These are phyloP conservation scores for Sminthurides aquaticus DNA, from an alignment of 2,888 invertebrate genomes.

Conservation along the genomic window DNA sequence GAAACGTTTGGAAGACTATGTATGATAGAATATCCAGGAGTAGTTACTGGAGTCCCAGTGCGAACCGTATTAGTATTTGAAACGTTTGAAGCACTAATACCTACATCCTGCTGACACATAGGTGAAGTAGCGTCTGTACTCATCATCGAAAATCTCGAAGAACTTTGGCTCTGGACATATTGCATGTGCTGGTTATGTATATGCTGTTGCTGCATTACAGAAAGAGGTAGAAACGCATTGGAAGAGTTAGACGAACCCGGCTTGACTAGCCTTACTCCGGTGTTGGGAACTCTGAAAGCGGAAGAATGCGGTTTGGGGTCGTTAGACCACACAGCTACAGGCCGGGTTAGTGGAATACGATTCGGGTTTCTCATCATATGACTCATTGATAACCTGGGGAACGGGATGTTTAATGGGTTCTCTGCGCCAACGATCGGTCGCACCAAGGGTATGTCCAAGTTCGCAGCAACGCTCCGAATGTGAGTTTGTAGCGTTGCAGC, in stretches of 20 bases:
- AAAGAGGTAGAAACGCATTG: slow-evolving; percentile 28
- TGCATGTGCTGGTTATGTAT: not conserved
- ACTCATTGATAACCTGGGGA: slow-evolving; percentile 10
- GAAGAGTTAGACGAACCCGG: not conserved
- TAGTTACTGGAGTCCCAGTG: not conserved
- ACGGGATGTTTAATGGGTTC: slow-evolving; percentile 21
- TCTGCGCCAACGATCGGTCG: slow-evolving; percentile 30
- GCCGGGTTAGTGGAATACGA: slow-evolving; percentile 5
- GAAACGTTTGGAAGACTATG: slow-evolving; percentile 43
- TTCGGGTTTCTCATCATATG: slow-evolving; percentile 1
- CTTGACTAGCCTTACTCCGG: slow-evolving; percentile 9
- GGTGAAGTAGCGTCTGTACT: not conserved
- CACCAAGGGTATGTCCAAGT: slow-evolving; percentile 42
- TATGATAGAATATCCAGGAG: slow-evolving; percentile 35
- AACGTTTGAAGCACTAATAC: not conserved
- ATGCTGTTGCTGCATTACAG: slow-evolving; percentile 30
- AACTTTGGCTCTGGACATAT: not conserved
- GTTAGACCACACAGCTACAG: slow-evolving; percentile 9
- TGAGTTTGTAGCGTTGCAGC: slow-evolving; percentile 40
- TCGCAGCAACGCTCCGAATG: slow-evolving; percentile 41
- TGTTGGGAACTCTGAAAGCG: slow-evolving; percentile 39
- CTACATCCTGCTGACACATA: not conserved
- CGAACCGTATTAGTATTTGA: not conserved
- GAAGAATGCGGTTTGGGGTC: slow-evolving; percentile 31
- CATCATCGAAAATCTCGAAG: not conserved